Conservation (phyloP, 2,888 invertebrate species). For the Meteorus cinctellus region DNA sequence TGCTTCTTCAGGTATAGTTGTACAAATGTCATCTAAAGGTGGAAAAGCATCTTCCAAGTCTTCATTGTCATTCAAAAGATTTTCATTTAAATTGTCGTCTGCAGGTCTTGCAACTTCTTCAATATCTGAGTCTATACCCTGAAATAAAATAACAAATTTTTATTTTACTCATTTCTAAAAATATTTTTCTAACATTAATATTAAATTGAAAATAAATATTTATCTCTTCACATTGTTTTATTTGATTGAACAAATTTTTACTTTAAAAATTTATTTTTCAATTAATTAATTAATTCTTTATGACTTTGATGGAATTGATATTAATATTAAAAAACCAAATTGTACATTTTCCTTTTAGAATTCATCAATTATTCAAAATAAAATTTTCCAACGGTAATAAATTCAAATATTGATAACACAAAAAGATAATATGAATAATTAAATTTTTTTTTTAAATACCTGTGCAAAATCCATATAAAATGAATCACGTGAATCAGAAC, state of each 20-base stretch:
- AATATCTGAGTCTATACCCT: slow-evolving; percentile 92
- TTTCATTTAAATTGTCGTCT: slow-evolving; percentile 72
- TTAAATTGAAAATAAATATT: background rate
- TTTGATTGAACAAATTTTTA: too few relatives aligned
- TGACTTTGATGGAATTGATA: too few relatives aligned
- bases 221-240: too few relatives aligned
- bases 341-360: too few relatives aligned
- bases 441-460: slow-evolving; percentile 57
- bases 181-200: too few relatives aligned
- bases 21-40: slow-evolving; percentile 67
- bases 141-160: slow-evolving; percentile 10
- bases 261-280: too few relatives aligned
- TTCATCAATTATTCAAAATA: too few relatives aligned
- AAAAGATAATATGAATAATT: background rate
- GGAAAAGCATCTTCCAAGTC: slow-evolving; percentile 53
- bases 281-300: too few relatives aligned
- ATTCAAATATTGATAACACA: too few relatives aligned
- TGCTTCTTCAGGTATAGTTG: slow-evolving; percentile 76
- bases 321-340: too few relatives aligned
- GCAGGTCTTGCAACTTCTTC: slow-evolving; percentile 87
- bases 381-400: too few relatives aligned
- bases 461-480: slow-evolving; percentile 93
- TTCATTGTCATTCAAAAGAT: slow-evolving; percentile 58
- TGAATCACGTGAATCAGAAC: slow-evolving; percentile 90
- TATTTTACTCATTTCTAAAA: too few relatives aligned